Conservation (phyloP, 2,113 vertebrate species). For the Leptobrachium ailaonicum region DNA sequence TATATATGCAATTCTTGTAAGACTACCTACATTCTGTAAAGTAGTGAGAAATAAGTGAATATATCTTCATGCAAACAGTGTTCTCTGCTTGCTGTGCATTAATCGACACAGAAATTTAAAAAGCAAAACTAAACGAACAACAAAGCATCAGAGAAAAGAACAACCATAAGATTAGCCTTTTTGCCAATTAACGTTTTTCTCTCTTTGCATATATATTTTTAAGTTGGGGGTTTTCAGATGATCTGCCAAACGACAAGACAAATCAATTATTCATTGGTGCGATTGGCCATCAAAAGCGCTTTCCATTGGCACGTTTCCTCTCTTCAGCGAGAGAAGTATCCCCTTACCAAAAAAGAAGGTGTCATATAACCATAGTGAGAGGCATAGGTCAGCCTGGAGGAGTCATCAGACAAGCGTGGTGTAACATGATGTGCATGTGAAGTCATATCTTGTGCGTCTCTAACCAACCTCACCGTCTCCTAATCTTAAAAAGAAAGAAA, state of each 20-base stretch:
- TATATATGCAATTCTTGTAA: too few species aligned
- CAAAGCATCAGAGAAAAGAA: too few species aligned
- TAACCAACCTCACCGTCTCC: background rate
- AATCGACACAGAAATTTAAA: too few species aligned
- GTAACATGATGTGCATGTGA: background rate
- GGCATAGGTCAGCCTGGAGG: conserved; percentile 15
- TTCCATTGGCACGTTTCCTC: conserved; percentile 1
- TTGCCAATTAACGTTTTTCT: too few species aligned
- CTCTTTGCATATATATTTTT: too few species aligned
- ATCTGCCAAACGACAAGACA: background rate
- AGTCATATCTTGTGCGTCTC: conserved; percentile 2
- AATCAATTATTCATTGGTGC: conserved; percentile 17
- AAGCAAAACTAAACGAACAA: too few species aligned
- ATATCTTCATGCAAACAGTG: too few species aligned
- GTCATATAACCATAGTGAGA: background rate
- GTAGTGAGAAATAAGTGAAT: too few species aligned
- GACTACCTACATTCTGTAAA: too few species aligned
- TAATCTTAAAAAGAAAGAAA: conserved; percentile 1
- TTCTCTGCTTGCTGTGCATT: too few species aligned
- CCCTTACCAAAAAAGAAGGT: background rate
- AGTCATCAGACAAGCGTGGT: conserved; percentile 1
- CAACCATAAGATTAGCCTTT: too few species aligned
- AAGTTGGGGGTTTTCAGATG: too few species aligned
- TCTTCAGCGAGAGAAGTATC: conserved; percentile 3
- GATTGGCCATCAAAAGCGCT: conserved; percentile 2